Evolutionary conservation across 2,797 vertebrate genomes (phyloP), one percentile per base, ranked within the genome.

Genomic region (Gila robusta): DNA sequence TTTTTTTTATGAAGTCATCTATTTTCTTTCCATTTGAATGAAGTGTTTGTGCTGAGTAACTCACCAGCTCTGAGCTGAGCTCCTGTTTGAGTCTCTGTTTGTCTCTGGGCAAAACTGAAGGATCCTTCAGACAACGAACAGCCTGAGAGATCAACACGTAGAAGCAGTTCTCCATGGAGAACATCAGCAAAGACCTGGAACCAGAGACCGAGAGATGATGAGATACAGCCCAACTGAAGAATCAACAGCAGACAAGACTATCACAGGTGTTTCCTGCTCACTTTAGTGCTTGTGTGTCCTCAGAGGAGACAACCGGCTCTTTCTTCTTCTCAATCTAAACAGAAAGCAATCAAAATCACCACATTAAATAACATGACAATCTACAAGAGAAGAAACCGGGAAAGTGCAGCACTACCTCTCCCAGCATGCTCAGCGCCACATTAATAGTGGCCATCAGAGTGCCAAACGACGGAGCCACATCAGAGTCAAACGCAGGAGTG

Each of bases 131-230:
- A 91, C 97, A 98, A 0, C 97, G 97, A 39, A 97, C 93, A 0
- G 98, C 98, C 93, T 99, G 98, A 56, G 98, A 99, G 94, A 98
- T 97, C 91, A 99, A 95, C 93, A 99, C 96, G 90, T 99, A 99
- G 94, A 99, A 99, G 90, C 98, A 98, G 95, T 99, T 99, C 87
- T 99, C 98, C 97, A 99, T 99, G 74, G 97, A 98, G 91, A 99
- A 99, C 96, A 98, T 97, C 87, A 99, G 95, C 89, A 99, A 91
- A 1, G 98, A 97, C 96, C 98, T 99, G 90, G 1, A 76, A 32
- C 0, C 54, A 62, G 39, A 37, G 8, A 39, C 6, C 2, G 54
- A 78, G 32, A 26, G 35, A 62, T 6, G 17, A 23, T 76, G 9
- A 79, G 54, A 56, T 3, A 8, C 2, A 8, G 16, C 7, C 11